Conservation (phyloP, 2,888 invertebrate genomes). For the Xestia ashworthii region DNA sequence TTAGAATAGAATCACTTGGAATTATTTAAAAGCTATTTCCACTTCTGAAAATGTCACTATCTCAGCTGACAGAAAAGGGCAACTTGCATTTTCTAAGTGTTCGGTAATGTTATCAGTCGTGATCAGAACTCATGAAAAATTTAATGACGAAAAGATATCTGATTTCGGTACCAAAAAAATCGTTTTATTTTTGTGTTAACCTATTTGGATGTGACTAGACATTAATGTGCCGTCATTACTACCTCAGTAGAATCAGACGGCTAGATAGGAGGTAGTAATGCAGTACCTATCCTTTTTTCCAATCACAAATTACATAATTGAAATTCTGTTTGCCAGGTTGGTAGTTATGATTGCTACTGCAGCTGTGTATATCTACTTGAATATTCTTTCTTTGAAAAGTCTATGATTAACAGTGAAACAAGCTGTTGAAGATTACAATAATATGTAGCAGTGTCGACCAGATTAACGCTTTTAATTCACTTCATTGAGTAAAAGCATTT, state of each 20-base stretch:
- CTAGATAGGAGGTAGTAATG: not conserved
- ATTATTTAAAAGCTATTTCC: constrained; percentile 35
- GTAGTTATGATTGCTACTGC: not conserved
- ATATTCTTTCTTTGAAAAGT: not conserved
- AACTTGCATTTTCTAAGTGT: constrained; percentile 10
- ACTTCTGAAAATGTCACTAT: constrained; percentile 20
- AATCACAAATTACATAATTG: not conserved
- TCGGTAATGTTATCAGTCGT: constrained; percentile 1
- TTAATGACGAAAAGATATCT: constrained; percentile 9
- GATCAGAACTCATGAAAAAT: constrained; percentile 2
- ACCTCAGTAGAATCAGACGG: constrained; percentile 2
- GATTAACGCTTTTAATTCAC: not conserved
- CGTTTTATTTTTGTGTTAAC: not conserved
- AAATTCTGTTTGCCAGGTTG: not conserved
- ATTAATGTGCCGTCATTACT: not conserved
- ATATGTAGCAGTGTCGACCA: constrained; percentile 6
- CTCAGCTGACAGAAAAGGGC: not conserved
- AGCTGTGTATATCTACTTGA: not conserved
- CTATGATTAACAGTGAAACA: not conserved
- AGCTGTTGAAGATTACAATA: not conserved
- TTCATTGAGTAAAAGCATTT: not conserved
- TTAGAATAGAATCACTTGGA: constrained; percentile 7
- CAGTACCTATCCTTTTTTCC: not conserved
- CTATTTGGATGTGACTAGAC: not conserved
- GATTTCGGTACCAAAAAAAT: not conserved